phyloP scores from a whole-genome alignment of 1,140 invertebrate species.

The Andricus grossulariae region DNA sequence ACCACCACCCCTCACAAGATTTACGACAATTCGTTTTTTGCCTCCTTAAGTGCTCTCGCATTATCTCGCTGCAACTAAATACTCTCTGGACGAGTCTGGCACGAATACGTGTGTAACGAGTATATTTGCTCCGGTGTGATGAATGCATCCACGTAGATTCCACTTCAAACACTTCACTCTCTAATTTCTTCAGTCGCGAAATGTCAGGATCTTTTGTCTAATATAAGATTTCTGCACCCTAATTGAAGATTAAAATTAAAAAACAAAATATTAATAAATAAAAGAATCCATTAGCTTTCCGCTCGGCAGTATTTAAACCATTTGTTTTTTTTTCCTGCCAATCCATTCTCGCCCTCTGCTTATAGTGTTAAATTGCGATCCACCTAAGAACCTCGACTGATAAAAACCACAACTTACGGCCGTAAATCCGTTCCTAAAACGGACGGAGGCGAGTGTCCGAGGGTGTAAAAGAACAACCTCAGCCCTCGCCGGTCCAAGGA shows the following conservation, averaged over 20 bases:
- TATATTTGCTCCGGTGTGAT: slow-evolving; percentile 61
- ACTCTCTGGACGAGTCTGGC: slow-evolving; percentile 39
- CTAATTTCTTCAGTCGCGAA: not conserved
- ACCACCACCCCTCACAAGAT: slow-evolving; percentile 57
- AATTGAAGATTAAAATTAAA: no score
- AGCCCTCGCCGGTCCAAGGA: slow-evolving; percentile 33
- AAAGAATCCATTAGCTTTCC: not conserved
- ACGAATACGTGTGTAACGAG: slow-evolving; percentile 50
- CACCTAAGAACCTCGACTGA: not conserved
- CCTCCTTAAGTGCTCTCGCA: slow-evolving; percentile 63
- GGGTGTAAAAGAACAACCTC: slow-evolving; percentile 6
- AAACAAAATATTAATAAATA: no score
- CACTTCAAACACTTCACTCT: not conserved
- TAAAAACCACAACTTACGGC: not conserved
- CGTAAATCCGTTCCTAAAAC: not conserved
- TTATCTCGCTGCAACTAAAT: slow-evolving; percentile 62
- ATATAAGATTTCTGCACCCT: no score
- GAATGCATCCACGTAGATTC: not conserved
- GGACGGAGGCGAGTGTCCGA: not conserved
- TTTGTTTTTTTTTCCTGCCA: slow-evolving; percentile 19
- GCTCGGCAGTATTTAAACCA: slow-evolving; percentile 16
- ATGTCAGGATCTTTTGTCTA: no score
- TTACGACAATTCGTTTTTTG: slow-evolving; percentile 68
- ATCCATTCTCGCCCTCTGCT: slow-evolving; percentile 12
- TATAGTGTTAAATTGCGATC: slow-evolving; percentile 1